Evolutionary conservation across 2,888 invertebrate genomes (phyloP), one percentile per base, ranked within the genome.

Genomic region (Digitonthophagus gazella): DNA sequence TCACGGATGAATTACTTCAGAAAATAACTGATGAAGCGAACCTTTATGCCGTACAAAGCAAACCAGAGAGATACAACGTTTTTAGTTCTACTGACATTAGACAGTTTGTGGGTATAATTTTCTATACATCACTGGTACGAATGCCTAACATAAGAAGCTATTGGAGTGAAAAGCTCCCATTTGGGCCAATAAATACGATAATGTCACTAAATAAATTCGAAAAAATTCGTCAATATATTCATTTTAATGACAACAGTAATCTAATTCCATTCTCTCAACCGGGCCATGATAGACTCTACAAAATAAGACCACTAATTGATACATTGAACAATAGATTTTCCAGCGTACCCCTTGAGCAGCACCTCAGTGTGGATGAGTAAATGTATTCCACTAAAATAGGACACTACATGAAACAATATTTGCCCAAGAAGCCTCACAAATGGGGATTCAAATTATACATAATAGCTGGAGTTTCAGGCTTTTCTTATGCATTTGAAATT

Each of bases 201-300:
- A n/a, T n/a, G n/a, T n/a, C n/a, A n/a, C n/a, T n/a, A n/a, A n/a
- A n/a, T n/a, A n/a, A n/a, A n/a, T n/a, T n/a, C n/a, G n/a, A n/a
- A n/a, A n/a, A n/a, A n/a, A n/a, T n/a, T n/a, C n/a, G n/a, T n/a
- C n/a, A n/a, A n/a, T n/a, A n/a, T n/a, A n/a, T n/a, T n/a, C n/a
- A n/a, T n/a, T n/a, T n/a, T n/a, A n/a, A n/a, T n/a, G n/a, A 74
- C 63, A 75, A 75, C 64, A n/a, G 4, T 20, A 66, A 65, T 63
- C 6, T 61, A 15, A n/a, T 61, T 6, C 58, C 67, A 15, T 16
- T 5, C 16, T 16, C 22, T 55, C 65, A 65, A 11, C 15, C 14
- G 18, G 65, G 65, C 22, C 65, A 70, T 66, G 70, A 72, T 67
- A 67, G 65, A 69, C 20, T 66, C 19, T 63, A 69, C 64, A 72